Evolutionary conservation across 2,113 vertebrate species (phyloP).

Genomic region (Megaceryle torquata): DNA sequence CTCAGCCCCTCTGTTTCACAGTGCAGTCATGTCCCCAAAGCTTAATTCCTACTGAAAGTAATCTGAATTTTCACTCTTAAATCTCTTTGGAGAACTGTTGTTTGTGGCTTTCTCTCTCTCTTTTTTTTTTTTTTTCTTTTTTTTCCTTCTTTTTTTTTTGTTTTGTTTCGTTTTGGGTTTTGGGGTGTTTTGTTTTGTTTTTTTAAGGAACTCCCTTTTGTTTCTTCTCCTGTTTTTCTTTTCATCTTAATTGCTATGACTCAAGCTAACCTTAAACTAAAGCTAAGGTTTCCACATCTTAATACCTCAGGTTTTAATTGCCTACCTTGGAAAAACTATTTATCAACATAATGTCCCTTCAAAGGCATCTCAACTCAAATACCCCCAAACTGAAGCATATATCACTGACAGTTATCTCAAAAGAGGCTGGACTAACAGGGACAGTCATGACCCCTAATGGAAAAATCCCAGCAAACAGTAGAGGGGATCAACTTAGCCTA

Average conservation of each 20-base stretch:
- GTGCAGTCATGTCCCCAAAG: accelerated
- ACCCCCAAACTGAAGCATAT: background rate
- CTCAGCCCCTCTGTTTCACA: background rate
- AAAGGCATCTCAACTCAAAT: background rate
- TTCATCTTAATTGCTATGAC: background rate
- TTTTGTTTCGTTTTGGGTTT: background rate
- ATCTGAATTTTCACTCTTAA: background rate
- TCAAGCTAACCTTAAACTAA: background rate
- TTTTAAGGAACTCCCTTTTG: background rate
- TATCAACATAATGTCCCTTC: background rate
- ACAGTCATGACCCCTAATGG: background rate
- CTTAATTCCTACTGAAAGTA: background rate
- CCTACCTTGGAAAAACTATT: background rate
- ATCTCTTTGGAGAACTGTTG: background rate
- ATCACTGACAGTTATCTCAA: background rate
- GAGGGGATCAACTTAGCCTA: background rate
- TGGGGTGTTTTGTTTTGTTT: background rate
- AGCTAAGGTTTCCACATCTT: background rate
- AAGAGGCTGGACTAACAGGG: background rate
- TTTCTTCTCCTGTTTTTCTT: background rate
- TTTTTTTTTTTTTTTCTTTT: too few relatives aligned
- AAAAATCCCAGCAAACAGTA: background rate
- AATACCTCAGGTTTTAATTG: background rate
- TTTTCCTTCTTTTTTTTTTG: too few relatives aligned
- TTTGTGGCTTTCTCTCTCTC: background rate